phyloP scores from a whole-genome alignment of 1,140 invertebrate species.

The Daktulosphaira vitifoliae region DNA sequence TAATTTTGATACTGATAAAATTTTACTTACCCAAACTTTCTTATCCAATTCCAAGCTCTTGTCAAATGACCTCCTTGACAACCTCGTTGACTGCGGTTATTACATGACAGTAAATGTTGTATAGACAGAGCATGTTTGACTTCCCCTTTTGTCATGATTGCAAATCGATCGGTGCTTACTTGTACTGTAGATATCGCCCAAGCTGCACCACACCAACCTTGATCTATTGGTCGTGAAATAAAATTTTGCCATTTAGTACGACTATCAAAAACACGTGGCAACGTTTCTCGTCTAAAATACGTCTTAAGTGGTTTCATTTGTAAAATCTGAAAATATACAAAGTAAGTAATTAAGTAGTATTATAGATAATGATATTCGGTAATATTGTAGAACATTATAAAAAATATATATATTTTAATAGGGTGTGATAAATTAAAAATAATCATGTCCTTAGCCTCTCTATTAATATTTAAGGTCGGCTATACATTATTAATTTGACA shows the following conservation, averaged over 20 bases:
- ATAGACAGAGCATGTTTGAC: conserved; percentile 63
- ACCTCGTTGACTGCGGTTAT: conserved; percentile 61
- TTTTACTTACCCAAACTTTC: conserved; percentile 65
- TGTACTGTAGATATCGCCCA: conserved; percentile 83
- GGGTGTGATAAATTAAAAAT: no score
- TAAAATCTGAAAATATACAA: conserved; percentile 47
- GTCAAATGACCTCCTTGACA: conserved; percentile 83
- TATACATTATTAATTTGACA: no score
- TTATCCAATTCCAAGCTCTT: conserved; percentile 79
- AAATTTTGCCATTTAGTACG: conserved; percentile 60
- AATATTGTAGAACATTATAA: no score
- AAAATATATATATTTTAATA: no score
- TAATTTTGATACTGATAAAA: not conserved
- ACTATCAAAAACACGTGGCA: conserved; percentile 66
- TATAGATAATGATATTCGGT: no score
- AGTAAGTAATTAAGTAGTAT: no score
- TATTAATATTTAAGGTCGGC: no score
- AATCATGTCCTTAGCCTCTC: no score
- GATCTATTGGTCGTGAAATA: conserved; percentile 68
- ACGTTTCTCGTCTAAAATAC: conserved; percentile 49
- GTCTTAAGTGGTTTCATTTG: conserved; percentile 60
- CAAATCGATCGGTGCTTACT: conserved; percentile 68
- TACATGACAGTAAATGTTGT: conserved; percentile 80
- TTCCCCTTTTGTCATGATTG: conserved; percentile 69
- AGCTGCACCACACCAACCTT: conserved; percentile 81